Conservation (phyloP, 2,888 invertebrate species). For the Metacarcinus magister region DNA sequence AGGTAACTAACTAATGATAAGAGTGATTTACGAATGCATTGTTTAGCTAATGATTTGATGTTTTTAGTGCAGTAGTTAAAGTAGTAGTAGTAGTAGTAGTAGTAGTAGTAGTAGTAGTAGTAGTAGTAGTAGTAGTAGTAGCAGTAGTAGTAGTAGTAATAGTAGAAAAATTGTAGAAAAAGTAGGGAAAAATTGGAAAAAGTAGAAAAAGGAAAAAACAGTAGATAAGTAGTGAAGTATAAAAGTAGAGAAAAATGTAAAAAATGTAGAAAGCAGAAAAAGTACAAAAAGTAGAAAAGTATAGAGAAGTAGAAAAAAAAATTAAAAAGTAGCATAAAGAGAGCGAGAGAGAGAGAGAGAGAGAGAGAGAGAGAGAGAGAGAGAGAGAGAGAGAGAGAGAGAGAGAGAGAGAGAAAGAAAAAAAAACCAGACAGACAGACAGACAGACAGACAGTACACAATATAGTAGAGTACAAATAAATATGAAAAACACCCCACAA, state of each 20-base stretch:
- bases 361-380: slow-evolving; percentile 21
- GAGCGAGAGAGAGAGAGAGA: slow-evolving; percentile 8
- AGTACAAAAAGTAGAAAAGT: too few species aligned
- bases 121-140: slow-evolving; percentile 29
- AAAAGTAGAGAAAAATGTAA: neutral
- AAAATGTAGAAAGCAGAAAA: neutral
- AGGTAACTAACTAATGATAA: too few species aligned
- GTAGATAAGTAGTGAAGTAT: too few species aligned
- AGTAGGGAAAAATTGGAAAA: neutral
- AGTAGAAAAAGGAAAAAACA: too few species aligned
- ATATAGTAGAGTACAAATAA: neutral
- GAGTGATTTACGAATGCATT: too few species aligned
- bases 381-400: slow-evolving; percentile 19
- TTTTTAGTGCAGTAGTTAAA: neutral
- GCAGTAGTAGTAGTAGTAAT: slow-evolving; percentile 14
- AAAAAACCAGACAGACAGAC: neutral
- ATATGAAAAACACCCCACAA: neutral
- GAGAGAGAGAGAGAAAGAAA: neutral
- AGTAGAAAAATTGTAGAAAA: neutral
- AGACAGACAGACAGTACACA: neutral
- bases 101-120: neutral
- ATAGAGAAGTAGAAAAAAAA: too few species aligned
- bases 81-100: neutral
- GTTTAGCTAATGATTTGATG: neutral
- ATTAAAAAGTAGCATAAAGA: too few species aligned